Evolutionary conservation across 2,797 vertebrate genomes (phyloP).

Genomic region (Trichosurus vulpecula): DNA sequence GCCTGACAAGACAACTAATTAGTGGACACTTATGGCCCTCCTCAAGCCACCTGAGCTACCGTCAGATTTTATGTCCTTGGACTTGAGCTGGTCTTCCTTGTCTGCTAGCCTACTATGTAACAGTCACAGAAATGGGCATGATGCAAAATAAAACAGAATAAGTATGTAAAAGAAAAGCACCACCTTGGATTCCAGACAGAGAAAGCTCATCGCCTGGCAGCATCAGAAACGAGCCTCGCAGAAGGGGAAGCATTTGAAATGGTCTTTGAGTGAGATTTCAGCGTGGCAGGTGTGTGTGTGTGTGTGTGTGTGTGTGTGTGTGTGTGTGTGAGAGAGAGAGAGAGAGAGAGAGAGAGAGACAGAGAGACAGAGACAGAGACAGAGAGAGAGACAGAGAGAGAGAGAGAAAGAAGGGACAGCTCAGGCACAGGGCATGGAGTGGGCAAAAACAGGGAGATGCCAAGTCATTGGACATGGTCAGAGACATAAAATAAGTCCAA

Average conservation of each 20-base stretch:
- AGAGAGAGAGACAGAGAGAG: no score
- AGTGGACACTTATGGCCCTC: background rate
- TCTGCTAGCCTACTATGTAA: background rate
- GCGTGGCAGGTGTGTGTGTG: background rate
- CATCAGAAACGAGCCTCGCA: background rate
- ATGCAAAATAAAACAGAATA: background rate
- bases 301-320: background rate
- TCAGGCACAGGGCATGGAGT: background rate
- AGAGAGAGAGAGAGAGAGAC: no score
- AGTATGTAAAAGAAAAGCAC: background rate
- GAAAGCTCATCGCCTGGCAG: background rate
- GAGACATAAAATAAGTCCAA: background rate
- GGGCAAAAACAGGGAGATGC: background rate
- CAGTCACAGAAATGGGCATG: background rate
- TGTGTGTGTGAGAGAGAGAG: no score
- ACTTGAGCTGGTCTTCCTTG: background rate
- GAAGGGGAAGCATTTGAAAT: background rate
- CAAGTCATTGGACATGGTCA: background rate
- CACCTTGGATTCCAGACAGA: background rate
- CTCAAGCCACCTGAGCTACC: background rate
- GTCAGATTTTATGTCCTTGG: background rate
- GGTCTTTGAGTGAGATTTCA: background rate
- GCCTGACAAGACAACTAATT: background rate
- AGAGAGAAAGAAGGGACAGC: background rate
- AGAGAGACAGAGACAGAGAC: no score